A percentile compares a stretch with the other conserved stretches of the same genome.
These are phyloP conservation scores for Sitobion miscanthi DNA, from an alignment of 1,140 invertebrate genomes.

Conservation along the genomic window DNA sequence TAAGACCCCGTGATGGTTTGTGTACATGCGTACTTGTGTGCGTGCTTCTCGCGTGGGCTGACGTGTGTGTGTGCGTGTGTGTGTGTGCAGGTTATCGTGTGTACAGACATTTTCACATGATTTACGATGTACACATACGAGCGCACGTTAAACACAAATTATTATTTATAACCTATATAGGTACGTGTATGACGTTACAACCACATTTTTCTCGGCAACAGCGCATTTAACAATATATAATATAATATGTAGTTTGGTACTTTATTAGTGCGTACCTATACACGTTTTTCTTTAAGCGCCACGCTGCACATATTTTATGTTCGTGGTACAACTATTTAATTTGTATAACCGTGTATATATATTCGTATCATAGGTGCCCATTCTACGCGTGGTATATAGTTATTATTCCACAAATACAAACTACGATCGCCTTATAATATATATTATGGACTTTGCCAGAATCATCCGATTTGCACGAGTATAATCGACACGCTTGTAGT, in stretches of 20 bases:
- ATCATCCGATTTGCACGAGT: background rate
- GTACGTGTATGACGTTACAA: background rate
- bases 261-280: too few relatives aligned
- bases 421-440: too few relatives aligned
- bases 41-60: background rate
- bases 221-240: background rate
- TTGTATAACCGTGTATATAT: background rate
- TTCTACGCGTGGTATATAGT: background rate
- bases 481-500: background rate
- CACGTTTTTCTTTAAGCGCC: background rate
- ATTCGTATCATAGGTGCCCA: too few relatives aligned
- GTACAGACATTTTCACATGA: conserved; percentile 39
- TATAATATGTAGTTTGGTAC: background rate
- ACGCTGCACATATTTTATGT: background rate
- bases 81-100: conserved; percentile 3
- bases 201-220: conserved; percentile 18
- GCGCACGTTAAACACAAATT: conserved; percentile 15
- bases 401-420: background rate
- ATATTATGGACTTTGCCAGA: background rate
- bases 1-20: background rate
- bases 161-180: conserved; percentile 38
- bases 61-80: background rate
- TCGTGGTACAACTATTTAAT: background rate
- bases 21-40: background rate
- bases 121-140: conserved; percentile 8